Evolutionary conservation across 2,797 vertebrate species (phyloP).

Genomic region (Synaphobranchus kaupii): DNA sequence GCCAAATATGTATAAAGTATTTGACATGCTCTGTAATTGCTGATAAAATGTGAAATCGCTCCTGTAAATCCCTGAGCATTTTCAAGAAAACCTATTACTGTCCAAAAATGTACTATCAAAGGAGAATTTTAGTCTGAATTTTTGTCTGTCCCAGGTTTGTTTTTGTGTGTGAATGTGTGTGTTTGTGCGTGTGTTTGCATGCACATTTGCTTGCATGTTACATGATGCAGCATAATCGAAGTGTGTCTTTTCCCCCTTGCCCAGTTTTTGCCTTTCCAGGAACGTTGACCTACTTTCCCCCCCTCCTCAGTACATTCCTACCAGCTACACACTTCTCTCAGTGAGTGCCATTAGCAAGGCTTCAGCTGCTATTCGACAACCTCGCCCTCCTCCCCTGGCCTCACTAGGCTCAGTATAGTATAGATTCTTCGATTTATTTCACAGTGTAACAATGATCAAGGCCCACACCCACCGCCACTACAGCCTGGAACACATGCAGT

Average conservation of each 20-base stretch:
- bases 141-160: no score
- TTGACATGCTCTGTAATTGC: no score
- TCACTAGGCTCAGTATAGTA: not conserved
- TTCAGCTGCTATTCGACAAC: not conserved
- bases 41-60: not conserved
- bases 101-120: not conserved
- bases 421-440: not conserved
- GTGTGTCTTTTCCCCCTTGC: not conserved
- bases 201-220: not conserved
- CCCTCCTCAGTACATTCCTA: not conserved
- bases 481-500: not conserved
- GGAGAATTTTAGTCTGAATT: not conserved
- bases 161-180: not conserved
- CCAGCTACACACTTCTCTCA: not conserved
- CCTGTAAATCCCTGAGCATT: not conserved
- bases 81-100: not conserved
- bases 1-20: no score
- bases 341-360: not conserved
- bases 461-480: not conserved
- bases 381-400: not conserved
- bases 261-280: conserved; percentile 54
- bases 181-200: not conserved
- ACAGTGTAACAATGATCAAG: not conserved
- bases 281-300: conserved; percentile 71
- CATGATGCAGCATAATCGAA: conserved; percentile 46